Base-by-base conservation (phyloP, 37 sponge, comb jelly and placozoan species). In the Aplysina aerophoba region DNA sequence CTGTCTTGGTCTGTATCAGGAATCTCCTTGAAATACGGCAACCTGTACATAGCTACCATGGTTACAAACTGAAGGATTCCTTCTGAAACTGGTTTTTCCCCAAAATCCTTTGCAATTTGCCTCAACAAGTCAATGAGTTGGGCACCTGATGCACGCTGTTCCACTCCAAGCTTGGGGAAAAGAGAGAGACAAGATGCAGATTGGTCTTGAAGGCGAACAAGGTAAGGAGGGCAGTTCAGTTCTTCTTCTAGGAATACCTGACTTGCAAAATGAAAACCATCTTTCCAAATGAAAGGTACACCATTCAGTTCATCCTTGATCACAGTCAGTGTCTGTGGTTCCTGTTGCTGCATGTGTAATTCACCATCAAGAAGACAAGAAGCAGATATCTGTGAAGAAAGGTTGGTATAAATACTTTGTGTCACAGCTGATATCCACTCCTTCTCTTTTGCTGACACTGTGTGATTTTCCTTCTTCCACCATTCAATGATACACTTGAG, bases 221-320 rank as follows among this genome's bases (percentile, higher is more conserved):
- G 25, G 57, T 91, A 91, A 0, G 88, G 88, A 33, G 40, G 28
- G 36, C 68, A 86, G 2, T 66, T 25, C 13, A 58, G 41, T 13
- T 0, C 21, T 61, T 82, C 81, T 12, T 78, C 13, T 0, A 33
- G n/a, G 8, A 85, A 37, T 27, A 87, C 85, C 27, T 85, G 85
- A 19, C 62, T 27, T 30, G 59, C 65, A 0, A 24, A 22, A 33
- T 68, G 62, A 40, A 91, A 85, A 19, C 50, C 44, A 40, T 81
- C 82, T 41, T 87, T 81, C 92, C 92, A 91, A 30, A 94, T 39
- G 65, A 94, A 94, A 0, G 88, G 86, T 22, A 90, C 30, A 4
- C 40, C 40, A 15, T 83, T 3, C 54, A 86, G 54, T 11, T 44
- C 13, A 53, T 40, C 33, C 34, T 69, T n/a, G 28, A 69, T 69